These are phyloP conservation scores for Limnephilus auricula DNA, from an alignment of 2,888 invertebrate species.

Conservation along the genomic window DNA sequence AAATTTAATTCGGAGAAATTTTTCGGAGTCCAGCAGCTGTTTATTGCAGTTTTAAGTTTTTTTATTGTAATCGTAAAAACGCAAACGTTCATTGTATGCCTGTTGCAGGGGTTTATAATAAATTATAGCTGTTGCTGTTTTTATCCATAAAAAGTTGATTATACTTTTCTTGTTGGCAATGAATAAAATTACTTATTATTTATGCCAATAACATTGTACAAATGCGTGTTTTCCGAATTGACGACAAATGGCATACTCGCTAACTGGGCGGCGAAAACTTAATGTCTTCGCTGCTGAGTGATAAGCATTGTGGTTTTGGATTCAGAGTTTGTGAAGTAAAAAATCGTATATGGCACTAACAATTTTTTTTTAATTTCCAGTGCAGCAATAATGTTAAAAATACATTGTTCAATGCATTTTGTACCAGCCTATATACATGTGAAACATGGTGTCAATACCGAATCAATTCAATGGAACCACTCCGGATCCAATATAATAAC, in stretches of 20 bases:
- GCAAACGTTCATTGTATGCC: neutral
- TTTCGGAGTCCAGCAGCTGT: slow-evolving; percentile 11
- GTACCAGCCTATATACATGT: too few species aligned
- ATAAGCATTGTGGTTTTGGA: too few species aligned
- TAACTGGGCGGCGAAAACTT: neutral
- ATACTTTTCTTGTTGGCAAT: neutral
- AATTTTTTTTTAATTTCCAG: too few species aligned
- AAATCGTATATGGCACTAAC: too few species aligned
- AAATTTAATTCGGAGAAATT: slow-evolving; percentile 42
- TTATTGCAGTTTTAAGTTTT: slow-evolving; percentile 19
- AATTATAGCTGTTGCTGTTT: neutral
- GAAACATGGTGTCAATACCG: too few species aligned
- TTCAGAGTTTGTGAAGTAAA: too few species aligned
- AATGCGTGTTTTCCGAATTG: neutral
- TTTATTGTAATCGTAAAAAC: slow-evolving; percentile 8
- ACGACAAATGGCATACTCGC: neutral
- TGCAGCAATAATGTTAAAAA: too few species aligned
- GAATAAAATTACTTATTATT: neutral
- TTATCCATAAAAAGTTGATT: neutral
- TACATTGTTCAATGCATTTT: too few species aligned
- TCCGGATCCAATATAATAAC: too few species aligned
- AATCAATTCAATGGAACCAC: too few species aligned
- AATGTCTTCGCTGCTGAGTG: neutral
- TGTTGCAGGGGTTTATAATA: neutral
- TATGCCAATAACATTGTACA: neutral